Conservation (phyloP, 2,113 vertebrate genomes). For the Sander vitreus region DNA sequence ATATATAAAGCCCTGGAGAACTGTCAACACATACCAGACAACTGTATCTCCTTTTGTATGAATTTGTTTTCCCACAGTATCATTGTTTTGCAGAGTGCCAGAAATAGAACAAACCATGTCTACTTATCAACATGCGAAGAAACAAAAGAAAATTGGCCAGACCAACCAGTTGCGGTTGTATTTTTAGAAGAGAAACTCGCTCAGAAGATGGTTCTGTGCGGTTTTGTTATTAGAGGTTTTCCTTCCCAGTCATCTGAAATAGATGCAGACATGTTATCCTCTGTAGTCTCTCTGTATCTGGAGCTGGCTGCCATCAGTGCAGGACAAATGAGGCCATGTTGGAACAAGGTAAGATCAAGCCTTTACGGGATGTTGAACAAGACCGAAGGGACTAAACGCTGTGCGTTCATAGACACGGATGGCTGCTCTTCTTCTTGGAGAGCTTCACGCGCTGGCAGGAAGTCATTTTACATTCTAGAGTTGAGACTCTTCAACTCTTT, state of each 20-base stretch:
- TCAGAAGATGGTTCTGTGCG: constrained; percentile 60
- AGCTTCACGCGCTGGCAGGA: not conserved
- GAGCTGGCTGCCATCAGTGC: constrained; percentile 17
- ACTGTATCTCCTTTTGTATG: constrained; percentile 34
- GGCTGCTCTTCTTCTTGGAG: constrained; percentile 28
- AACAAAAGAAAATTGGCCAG: constrained; percentile 66
- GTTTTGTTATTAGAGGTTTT: constrained; percentile 70
- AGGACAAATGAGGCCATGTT: constrained; percentile 27
- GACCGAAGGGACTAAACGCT: constrained; percentile 30
- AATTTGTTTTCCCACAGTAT: constrained; percentile 61
- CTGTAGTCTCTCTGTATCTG: constrained; percentile 23
- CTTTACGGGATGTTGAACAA: constrained; percentile 40
- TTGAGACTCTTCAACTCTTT: constrained; percentile 3
- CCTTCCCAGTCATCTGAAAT: constrained; percentile 64
- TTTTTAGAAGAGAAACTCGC: constrained; percentile 58
- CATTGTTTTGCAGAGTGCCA: constrained; percentile 64
- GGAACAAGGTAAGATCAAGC: constrained; percentile 40
- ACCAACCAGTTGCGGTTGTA: constrained; percentile 66
- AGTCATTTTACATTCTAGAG: not conserved
- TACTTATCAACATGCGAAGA: constrained; percentile 60
- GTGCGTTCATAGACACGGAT: not conserved
- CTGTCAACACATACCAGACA: constrained; percentile 26
- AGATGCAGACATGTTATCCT: constrained; percentile 49
- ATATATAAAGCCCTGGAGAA: not conserved
- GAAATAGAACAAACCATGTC: constrained; percentile 66